Base-by-base conservation (phyloP, 2,113 vertebrate species). In the Cephalopholis sonnerati region DNA sequence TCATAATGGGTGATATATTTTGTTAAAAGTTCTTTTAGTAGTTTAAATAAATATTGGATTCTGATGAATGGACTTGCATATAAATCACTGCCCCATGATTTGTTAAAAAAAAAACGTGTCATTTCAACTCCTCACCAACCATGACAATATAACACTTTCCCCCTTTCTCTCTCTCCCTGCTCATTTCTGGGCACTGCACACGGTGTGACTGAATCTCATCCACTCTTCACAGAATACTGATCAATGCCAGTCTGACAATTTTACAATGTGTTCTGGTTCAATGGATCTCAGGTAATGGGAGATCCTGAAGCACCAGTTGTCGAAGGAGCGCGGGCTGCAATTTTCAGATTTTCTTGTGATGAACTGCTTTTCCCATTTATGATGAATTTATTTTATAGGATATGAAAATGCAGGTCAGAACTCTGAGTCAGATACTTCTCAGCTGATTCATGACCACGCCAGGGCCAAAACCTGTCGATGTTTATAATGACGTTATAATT, bases 171-270 rank as follows among this genome's bases (percentile, higher is more conserved):
- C 13, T 59, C 46, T 55, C 51, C 32, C 5, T 65, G 20, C 32
- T 74, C 22, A 25, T 79, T 70, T 80, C 32, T 59, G 73, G 76
- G 53, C 54, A 36, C 41, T 25, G 69, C 20, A 70, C 59, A 67
- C 0, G 2, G 20, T 58, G 66, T 39, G 77, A 78, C 53, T 81
- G 64, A 78, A 63, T 46, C 44, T 12, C 6, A 39, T 73, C 36
- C n/a, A 18, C 22, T 57, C 58, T 29, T 54, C 46, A 74, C 24
- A 80, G 44, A 70, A 22, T 55, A 69, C 25, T 62, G 39, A 83
- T 79, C 53, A 70, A 17, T 58, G 7, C 74, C 50, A 7, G 27
- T 54, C 36, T 69, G 64, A 70, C 57, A 65, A 39, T 61, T 75
- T 74, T 66, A 46, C 25, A 61, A 18, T 25, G 6, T 74, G 76